phyloP scores from a whole-genome alignment of 2,113 vertebrate species.

The Pelecanoides urinatrix region DNA sequence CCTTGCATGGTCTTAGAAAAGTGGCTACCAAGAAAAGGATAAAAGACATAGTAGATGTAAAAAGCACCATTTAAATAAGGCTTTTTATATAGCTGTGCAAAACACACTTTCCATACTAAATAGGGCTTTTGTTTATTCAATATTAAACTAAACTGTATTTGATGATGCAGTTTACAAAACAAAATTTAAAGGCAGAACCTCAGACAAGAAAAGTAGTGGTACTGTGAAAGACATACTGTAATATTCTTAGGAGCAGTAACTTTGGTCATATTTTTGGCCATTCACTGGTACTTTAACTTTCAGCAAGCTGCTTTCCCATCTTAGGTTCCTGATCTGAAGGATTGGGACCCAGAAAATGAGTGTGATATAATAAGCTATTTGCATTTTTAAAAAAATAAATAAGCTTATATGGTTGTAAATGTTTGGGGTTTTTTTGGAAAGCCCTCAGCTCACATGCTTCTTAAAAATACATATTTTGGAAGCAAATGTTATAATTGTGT shows the following conservation, averaged over 20 bases:
- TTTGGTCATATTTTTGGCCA: background rate
- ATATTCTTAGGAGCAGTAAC: background rate
- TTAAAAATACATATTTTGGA: background rate
- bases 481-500: background rate
- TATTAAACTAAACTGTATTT: background rate
- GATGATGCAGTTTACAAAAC: background rate
- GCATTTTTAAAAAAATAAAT: background rate
- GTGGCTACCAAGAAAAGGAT: background rate
- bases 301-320: background rate
- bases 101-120: background rate
- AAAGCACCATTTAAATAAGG: background rate
- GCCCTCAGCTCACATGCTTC: background rate
- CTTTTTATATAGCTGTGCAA: background rate
- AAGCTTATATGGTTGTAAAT: background rate
- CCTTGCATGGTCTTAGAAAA: background rate
- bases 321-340: background rate
- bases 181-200: background rate
- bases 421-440: background rate
- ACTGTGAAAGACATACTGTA: background rate
- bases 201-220: background rate
- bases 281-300: background rate
- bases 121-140: background rate
- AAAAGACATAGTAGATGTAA: background rate
- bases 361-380: background rate
- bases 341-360: background rate